phyloP scores from a whole-genome alignment of 2,113 vertebrate species.

The Crotalus helleri region DNA sequence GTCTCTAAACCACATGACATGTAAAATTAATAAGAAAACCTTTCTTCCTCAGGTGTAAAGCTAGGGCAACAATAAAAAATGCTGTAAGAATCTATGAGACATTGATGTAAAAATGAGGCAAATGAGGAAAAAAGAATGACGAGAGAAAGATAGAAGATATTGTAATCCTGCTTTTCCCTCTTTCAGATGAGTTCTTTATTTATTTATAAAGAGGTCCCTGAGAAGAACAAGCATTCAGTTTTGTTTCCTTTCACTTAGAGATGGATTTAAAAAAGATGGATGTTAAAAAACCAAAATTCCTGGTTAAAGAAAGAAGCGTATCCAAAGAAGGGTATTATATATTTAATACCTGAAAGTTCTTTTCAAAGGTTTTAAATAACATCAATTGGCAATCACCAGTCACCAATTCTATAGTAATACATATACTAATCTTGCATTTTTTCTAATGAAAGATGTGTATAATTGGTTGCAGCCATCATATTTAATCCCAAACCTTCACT shows the following conservation, averaged over 20 bases:
- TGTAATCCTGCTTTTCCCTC: no score
- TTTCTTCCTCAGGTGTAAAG: background rate
- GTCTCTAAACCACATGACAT: conserved; percentile 1
- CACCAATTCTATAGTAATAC: background rate
- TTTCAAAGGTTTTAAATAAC: background rate
- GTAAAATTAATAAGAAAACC: conserved; percentile 19
- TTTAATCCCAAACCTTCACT: background rate
- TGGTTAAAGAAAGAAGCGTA: background rate
- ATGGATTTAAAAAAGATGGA: background rate
- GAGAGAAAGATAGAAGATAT: background rate
- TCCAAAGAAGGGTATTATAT: background rate
- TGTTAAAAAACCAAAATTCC: background rate
- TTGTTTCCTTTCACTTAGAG: background rate
- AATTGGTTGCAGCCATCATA: background rate
- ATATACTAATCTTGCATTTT: background rate
- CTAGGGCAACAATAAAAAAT: conserved; percentile 2
- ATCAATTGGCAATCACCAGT: background rate
- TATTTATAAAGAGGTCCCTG: background rate
- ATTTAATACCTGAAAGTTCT: background rate
- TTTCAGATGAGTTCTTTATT: background rate
- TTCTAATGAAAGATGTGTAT: background rate
- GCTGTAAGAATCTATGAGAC: background rate
- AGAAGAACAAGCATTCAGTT: background rate
- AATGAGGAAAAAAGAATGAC: background rate
- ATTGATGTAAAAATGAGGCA: background rate